These are phyloP conservation scores for Oreohelix idahoensis DNA, from an alignment of 1,140 invertebrate genomes.

Conservation along the genomic window DNA sequence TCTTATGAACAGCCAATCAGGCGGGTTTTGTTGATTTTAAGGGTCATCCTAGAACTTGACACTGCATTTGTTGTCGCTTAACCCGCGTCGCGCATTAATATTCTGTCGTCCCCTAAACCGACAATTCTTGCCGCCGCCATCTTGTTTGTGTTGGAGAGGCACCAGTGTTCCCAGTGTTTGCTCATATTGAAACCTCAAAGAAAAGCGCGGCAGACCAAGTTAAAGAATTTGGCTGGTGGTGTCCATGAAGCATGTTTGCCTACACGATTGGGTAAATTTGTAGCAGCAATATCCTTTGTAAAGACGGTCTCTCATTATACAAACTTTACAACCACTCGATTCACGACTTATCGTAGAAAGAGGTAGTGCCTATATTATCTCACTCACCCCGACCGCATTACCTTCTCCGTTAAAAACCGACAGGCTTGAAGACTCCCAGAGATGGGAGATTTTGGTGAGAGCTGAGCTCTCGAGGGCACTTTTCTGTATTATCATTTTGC, in stretches of 20 bases:
- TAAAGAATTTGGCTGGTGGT: constrained; percentile 3
- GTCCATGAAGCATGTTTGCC: constrained; percentile 21
- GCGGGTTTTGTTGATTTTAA: constrained; percentile 26
- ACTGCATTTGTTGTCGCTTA: constrained; percentile 39
- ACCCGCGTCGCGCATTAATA: constrained; percentile 32
- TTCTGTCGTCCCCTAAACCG: not conserved
- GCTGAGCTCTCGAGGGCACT: constrained; percentile 8
- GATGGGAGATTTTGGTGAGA: not conserved
- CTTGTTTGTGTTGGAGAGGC: not conserved
- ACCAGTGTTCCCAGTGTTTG: constrained; percentile 4
- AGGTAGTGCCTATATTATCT: not conserved
- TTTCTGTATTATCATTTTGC: not conserved
- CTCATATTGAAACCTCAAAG: constrained; percentile 2
- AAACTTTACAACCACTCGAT: constrained; percentile 10
- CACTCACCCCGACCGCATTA: not conserved
- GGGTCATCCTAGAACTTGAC: constrained; percentile 35
- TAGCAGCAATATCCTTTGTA: not conserved
- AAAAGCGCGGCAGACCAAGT: not conserved
- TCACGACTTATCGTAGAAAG: not conserved
- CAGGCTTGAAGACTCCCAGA: not conserved
- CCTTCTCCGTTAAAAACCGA: not conserved
- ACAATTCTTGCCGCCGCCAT: constrained; percentile 18
- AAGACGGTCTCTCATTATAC: not conserved
- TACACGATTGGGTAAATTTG: constrained; percentile 28
- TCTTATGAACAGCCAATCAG: not conserved